Evolutionary conservation across 2,888 invertebrate species (phyloP), one percentile per base, ranked within the genome.

Genomic region (Diarsia brunnea): DNA sequence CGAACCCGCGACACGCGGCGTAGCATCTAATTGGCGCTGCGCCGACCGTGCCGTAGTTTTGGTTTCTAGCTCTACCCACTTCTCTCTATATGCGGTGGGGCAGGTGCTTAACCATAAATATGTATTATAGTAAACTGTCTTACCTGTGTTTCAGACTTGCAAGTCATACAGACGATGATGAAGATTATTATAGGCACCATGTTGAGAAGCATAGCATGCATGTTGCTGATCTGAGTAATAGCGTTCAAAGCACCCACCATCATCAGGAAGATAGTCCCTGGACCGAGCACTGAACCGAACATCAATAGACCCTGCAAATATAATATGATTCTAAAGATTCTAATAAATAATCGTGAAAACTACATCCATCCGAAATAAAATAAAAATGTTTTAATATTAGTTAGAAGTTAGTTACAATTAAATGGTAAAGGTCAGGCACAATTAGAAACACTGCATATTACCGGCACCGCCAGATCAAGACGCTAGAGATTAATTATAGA

Each of bases 221-320:
- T 97, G 86, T 98, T 98, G 87, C 97, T 97, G 81, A 98, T 96
- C 43, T 97, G 97, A 79, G 98, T 98, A 45, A 98, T 98, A 4
- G 98, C 97, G 69, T 98, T 98, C 92, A 98, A 97, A 2, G 98
- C 98, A 38, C 98, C 98, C 31, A 98, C 97, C 93, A 98, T 97
- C 98, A 98, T 98, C 43, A 98, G 97, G 91, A 98, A 98, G 84
- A 98, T 98, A 0, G 98, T 98, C 27, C 98, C 98, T 0, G 98
- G 98, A 0, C 98, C 98, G 72, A 99, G 94, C 31, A 98, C 95
- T 10, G 98, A 98, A 55, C 98, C 98, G 64, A 98, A 94, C 97
- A 98, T 97, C 91, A 98, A 92, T 92, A 97, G 93, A 82, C 94
- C 91, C 97, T 97, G 91, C n/a, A 92, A 93, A 55, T 49, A 24